Conservation (phyloP, 2,888 invertebrate genomes). For the Sclerodermus sp. region DNA sequence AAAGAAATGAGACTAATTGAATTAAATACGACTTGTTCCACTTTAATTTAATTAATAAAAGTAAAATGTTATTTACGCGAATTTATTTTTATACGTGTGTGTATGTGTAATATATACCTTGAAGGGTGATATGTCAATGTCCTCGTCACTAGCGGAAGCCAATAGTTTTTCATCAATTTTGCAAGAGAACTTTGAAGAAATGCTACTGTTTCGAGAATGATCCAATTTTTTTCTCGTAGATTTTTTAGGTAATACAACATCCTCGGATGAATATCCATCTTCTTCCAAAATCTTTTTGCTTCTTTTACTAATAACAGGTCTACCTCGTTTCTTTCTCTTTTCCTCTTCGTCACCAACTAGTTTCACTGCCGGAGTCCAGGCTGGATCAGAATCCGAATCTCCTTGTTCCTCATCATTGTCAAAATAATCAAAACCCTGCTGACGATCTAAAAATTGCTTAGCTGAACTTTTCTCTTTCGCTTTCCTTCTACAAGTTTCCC, state of each 20-base stretch:
- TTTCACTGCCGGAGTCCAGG: slow-evolving; percentile 72
- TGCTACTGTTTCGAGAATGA: slow-evolving; percentile 30
- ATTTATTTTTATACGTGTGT: too few relatives aligned
- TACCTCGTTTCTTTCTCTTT: slow-evolving; percentile 53
- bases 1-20: background rate
- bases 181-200: slow-evolving; percentile 35
- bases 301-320: slow-evolving; percentile 47
- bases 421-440: slow-evolving; percentile 46
- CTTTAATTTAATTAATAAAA: too few relatives aligned
- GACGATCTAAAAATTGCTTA: slow-evolving; percentile 59
- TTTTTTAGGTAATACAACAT: slow-evolving; percentile 51
- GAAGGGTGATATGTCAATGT: slow-evolving; percentile 54
- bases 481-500: slow-evolving; percentile 67
- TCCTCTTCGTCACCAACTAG: slow-evolving; percentile 54
- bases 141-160: slow-evolving; percentile 48
- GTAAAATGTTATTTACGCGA: background rate
- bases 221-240: slow-evolving; percentile 56
- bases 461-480: slow-evolving; percentile 68
- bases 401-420: slow-evolving; percentile 64
- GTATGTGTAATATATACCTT: slow-evolving; percentile 32
- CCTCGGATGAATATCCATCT: slow-evolving; percentile 62
- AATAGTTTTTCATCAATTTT: slow-evolving; percentile 51
- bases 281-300: slow-evolving; percentile 59
- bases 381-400: slow-evolving; percentile 73
- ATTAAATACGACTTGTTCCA: too few relatives aligned